Conservation (phyloP, 2,888 invertebrate species). For the Gandaritis pyraliata region DNA sequence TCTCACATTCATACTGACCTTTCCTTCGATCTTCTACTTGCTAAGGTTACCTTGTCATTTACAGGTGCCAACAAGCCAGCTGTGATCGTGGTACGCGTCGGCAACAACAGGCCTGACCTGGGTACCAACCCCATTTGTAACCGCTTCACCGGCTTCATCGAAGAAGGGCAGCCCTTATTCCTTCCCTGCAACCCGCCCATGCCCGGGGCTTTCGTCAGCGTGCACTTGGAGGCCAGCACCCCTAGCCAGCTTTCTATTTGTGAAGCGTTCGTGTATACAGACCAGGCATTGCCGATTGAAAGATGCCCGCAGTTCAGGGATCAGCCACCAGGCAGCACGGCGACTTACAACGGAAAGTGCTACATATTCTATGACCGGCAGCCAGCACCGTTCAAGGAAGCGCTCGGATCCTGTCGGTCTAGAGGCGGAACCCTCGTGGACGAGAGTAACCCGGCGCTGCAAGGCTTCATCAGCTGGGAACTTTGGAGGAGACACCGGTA, state of each 20-base stretch:
- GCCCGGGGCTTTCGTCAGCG: slow-evolving; percentile 97
- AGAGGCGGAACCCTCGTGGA: slow-evolving; percentile 94
- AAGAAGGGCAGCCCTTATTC: slow-evolving; percentile 96
- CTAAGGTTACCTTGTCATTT: slow-evolving; percentile 15
- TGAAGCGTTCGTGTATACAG: slow-evolving; percentile 97
- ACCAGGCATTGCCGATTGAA: slow-evolving; percentile 95
- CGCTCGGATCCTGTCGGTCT: slow-evolving; percentile 90
- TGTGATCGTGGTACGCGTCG: slow-evolving; percentile 94
- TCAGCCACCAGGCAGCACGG: slow-evolving; percentile 95
- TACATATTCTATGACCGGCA: slow-evolving; percentile 97
- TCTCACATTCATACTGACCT: no score
- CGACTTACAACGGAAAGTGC: slow-evolving; percentile 97
- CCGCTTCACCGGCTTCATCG: slow-evolving; percentile 92
- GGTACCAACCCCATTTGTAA: slow-evolving; percentile 97
- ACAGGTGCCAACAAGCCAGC: slow-evolving; percentile 91
- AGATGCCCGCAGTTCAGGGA: slow-evolving; percentile 96
- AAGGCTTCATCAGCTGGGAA: slow-evolving; percentile 98
- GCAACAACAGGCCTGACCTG: slow-evolving; percentile 95
- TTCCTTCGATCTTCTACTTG: no score
- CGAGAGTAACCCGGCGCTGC: slow-evolving; percentile 96
- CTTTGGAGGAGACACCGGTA: slow-evolving; percentile 94
- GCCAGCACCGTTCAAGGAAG: slow-evolving; percentile 91
- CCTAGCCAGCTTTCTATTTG: slow-evolving; percentile 94
- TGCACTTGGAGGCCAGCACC: slow-evolving; percentile 91
- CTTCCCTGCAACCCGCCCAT: slow-evolving; percentile 97